These are phyloP conservation scores for Conomelus anceps DNA, from an alignment of 2,888 invertebrate species.

Conservation along the genomic window DNA sequence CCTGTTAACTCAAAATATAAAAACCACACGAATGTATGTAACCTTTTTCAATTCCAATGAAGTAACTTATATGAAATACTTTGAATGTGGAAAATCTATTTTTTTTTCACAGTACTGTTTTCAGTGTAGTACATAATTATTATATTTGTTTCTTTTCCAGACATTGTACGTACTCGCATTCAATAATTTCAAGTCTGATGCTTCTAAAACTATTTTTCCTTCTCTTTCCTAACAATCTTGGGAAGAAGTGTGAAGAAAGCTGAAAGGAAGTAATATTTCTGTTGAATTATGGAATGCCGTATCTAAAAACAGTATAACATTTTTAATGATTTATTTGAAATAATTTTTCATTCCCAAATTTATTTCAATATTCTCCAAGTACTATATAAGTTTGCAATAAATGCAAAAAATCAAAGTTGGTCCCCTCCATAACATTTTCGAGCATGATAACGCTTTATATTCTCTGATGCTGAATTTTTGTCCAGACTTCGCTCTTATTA, in stretches of 20 bases:
- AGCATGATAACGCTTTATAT: no score
- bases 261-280: not conserved
- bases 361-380: not conserved
- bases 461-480: no score
- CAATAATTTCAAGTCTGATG: no score
- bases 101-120: not conserved
- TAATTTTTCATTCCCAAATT: not conserved
- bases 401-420: no score
- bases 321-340: not conserved
- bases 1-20: not conserved
- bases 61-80: not conserved
- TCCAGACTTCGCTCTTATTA: no score
- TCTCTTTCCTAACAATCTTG: not conserved
- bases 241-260: not conserved
- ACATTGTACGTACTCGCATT: no score
- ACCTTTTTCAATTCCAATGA: not conserved
- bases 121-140: no score
- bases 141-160: no score
- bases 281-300: no score
- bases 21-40: not conserved
- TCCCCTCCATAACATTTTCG: no score
- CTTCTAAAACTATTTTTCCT: not conserved
- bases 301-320: no score
- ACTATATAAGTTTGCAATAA: not conserved
- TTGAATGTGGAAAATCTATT: not conserved